These are phyloP conservation scores for Eupithecia centaureata DNA, from an alignment of 2,888 invertebrate genomes.

Conservation along the genomic window DNA sequence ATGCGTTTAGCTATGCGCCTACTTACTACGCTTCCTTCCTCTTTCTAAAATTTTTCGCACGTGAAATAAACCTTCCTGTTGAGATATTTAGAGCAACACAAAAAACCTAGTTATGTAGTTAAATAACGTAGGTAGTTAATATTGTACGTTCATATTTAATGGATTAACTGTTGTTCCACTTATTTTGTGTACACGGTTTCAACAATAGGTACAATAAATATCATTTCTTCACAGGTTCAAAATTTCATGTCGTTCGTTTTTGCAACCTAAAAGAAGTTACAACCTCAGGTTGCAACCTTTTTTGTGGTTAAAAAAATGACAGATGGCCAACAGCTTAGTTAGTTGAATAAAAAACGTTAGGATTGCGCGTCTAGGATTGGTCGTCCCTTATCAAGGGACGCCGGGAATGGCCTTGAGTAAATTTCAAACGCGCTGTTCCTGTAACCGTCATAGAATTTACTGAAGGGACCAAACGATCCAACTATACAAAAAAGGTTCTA, in stretches of 20 bases:
- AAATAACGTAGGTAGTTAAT: too few species aligned
- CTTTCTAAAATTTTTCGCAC: constrained; percentile 40
- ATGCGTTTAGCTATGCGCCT: constrained; percentile 50
- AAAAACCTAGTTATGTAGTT: too few species aligned
- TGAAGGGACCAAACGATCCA: not conserved
- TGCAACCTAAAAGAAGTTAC: not conserved
- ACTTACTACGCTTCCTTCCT: constrained; percentile 49
- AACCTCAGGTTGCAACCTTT: not conserved
- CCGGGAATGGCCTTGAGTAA: constrained; percentile 60
- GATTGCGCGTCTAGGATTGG: constrained; percentile 64
- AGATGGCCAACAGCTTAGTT: constrained; percentile 34
- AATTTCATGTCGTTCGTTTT: not conserved
- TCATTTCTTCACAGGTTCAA: not conserved
- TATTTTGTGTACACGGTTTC: too few species aligned
- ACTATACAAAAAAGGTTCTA: not conserved
- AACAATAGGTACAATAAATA: not conserved
- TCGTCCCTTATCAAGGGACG: constrained; percentile 74
- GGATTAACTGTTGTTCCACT: too few species aligned
- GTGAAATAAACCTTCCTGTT: not conserved
- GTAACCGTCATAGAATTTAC: constrained; percentile 1
- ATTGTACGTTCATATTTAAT: too few species aligned
- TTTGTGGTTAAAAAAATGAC: constrained; percentile 28
- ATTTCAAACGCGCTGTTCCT: constrained; percentile 56
- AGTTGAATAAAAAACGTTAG: constrained; percentile 68
- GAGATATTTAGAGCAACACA: not conserved